Evolutionary conservation across 2,797 vertebrate species (phyloP).

Genomic region (Gobio occitaniae): DNA sequence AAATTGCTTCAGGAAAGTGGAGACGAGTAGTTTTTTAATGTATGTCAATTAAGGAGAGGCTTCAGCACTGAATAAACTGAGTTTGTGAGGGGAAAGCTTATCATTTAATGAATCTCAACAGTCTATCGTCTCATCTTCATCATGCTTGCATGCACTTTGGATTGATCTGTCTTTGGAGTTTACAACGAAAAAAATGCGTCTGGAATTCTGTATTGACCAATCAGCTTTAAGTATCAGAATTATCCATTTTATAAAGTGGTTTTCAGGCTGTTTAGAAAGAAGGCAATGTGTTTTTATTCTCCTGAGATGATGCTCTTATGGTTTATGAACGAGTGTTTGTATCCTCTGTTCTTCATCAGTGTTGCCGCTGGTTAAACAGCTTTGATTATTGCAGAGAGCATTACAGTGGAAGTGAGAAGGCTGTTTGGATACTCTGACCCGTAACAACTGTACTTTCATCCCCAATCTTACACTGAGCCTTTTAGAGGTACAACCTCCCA

Average conservation of each 20-base stretch:
- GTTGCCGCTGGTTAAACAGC: neutral
- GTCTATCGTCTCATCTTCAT: neutral
- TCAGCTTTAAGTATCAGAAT: neutral
- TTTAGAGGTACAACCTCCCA: slow-evolving; percentile 7
- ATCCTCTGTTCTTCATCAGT: slow-evolving; percentile 11
- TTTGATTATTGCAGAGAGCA: slow-evolving; percentile 3
- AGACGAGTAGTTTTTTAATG: neutral
- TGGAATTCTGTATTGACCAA: neutral
- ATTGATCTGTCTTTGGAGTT: neutral
- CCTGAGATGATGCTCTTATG: neutral
- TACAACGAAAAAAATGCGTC: too few species aligned
- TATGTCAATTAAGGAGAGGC: neutral
- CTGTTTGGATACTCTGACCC: slow-evolving; percentile 18
- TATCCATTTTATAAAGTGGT: neutral
- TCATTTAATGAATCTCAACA: neutral
- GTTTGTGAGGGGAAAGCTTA: neutral
- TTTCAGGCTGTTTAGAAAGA: neutral
- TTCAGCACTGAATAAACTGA: neutral
- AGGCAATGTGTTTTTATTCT: neutral
- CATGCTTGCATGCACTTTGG: neutral
- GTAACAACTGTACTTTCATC: slow-evolving; percentile 30
- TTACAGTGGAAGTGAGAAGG: slow-evolving; percentile 14
- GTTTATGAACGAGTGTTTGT: neutral
- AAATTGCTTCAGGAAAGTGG: neutral
- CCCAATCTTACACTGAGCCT: slow-evolving; percentile 13